Base-by-base conservation (phyloP, 23 tunicate genomes). In the Ciona savignyi region DNA sequence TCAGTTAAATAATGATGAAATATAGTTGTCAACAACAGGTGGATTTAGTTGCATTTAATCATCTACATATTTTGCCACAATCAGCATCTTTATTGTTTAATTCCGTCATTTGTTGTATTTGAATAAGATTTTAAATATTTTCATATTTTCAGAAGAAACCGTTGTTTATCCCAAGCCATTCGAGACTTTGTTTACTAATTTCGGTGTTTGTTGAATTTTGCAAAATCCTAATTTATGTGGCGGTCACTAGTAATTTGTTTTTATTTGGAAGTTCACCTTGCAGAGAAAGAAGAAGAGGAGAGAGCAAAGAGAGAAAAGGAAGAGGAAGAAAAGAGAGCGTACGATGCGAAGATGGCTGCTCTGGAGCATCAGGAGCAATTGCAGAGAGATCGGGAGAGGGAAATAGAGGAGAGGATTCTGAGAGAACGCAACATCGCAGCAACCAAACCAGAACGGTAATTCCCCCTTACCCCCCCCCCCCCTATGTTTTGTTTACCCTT, bases 241-340 rank as follows among this genome's bases (percentile, higher is more conserved):
- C n/a, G n/a, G n/a, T n/a, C n/a, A 49, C 61, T 20, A 49, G 20
- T 49, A n/a, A n/a, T n/a, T n/a, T n/a, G n/a, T n/a, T n/a, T n/a
- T n/a, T n/a, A n/a, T n/a, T n/a, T n/a, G n/a, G 15, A 11, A 49
- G 15, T 49, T 49, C 20, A 20, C 61, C 20, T 49, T 49, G 1
- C 34, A 80, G 95, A 87, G 33, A 71, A 80, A 2, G 86, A 87
- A 71, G 86, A 81, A 28, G 85, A 87, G 30, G 95, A 87, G 60
- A 35, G 86, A 26, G 27, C 69, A 51, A 85, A 87, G 75, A 68
- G 73, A 32, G 86, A 87, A 70, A 63, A 76, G 35, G 77, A 80
- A 33, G 86, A 87, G 56, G 86, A 71, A 30, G 95, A 81, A 73
- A 77, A 70, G 63, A 70, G 75, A 62, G 83, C 78, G n/a, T 77